These are phyloP conservation scores for Melieria crassipennis DNA, from an alignment of 2,888 invertebrate genomes.

Conservation along the genomic window DNA sequence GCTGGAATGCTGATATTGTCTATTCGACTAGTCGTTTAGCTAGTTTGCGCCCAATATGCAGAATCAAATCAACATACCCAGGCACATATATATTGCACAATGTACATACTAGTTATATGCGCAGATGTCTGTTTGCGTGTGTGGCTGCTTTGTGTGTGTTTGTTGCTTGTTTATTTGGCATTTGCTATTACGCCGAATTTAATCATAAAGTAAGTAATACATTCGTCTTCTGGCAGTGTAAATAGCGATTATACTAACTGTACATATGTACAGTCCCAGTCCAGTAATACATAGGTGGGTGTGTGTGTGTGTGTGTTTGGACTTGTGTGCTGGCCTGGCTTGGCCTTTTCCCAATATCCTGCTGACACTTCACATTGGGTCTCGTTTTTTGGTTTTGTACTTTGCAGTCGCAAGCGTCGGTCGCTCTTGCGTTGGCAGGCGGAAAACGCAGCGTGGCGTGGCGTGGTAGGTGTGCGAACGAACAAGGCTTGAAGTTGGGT, in stretches of 20 bases:
- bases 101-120: not conserved
- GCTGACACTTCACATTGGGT: no score
- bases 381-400: no score
- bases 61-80: not conserved
- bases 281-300: slow-evolving; percentile 21
- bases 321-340: slow-evolving; percentile 16
- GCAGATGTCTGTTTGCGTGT: not conserved
- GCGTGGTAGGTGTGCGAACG: not conserved
- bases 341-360: slow-evolving; percentile 2
- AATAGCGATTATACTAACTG: not conserved
- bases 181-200: not conserved
- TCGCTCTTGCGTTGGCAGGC: not conserved
- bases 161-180: slow-evolving; percentile 33
- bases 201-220: not conserved
- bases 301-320: not conserved
- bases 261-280: slow-evolving; percentile 5
- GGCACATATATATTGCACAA: slow-evolving; percentile 1
- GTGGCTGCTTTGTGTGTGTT: slow-evolving; percentile 14
- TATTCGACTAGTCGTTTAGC: no score
- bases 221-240: not conserved
- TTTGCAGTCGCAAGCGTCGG: no score
- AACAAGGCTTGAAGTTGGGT: no score
- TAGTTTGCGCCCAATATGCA: no score
- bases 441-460: slow-evolving; percentile 2
- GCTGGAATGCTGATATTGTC: no score